Evolutionary conservation across 2,113 vertebrate genomes (phyloP), one percentile per base, ranked within the genome.

Genomic region (Siniperca knerii): DNA sequence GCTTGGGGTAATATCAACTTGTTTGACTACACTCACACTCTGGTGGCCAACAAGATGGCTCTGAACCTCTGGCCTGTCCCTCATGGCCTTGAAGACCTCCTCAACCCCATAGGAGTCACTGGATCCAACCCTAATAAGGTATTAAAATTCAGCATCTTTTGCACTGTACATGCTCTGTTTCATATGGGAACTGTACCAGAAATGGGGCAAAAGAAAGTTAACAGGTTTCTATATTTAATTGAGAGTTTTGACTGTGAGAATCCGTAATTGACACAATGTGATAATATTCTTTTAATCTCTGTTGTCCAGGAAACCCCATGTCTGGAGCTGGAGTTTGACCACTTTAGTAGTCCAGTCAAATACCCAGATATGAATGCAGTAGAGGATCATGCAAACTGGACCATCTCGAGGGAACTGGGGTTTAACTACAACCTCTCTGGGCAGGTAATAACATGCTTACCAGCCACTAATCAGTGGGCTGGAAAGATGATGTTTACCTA

Each of bases 101-200:
- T 99, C 84, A 99, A 99, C 90, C 97, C 98, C 81, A 99, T 99
- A 69, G 98, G 98, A 78, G 98, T 99, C 89, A 98, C 98, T 54
- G 98, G 98, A 72, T 99, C 98, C 85, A 99, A 99, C 93, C 98
- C 98, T 80, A 99, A 99, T 85, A 99, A 99, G 97, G 98, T 99
- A 84, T 69, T 54, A 7, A 33, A 1, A 11, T 71, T 10, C 13
- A 12, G 2, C 4, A 33, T 40, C 2, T 54, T 35, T 65, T 20
- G 18, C 16, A n/a, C 57, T 54, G 46, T 37, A 21, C 20, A 25
- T 20, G 9, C 6, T 25, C 0, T 1, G 8, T 55, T 81, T 74
- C 2, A 40, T 29, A 52, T 35, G 6, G 42, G 29, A 8, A 70
- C 54, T 74, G 16, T 52, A 3, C 13, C 20, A 35, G 8, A 42